Percentiles rank a stretch among this genome's conserved stretches.
Evolutionary conservation across 2,113 vertebrate genomes (phyloP).

Genomic region (Circaetus cinerascens): DNA sequence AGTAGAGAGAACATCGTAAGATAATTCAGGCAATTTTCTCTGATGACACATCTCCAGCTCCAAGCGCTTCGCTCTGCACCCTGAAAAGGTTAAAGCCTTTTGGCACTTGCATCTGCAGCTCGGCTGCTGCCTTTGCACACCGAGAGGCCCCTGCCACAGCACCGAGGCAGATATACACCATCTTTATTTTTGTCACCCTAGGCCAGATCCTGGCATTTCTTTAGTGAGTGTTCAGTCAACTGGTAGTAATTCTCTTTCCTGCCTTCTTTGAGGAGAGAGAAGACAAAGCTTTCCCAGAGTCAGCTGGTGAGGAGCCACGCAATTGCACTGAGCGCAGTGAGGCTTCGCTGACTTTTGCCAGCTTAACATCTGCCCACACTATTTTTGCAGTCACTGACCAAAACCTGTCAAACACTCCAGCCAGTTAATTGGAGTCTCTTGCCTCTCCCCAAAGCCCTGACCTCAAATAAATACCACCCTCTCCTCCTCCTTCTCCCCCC

Average conservation of each 20-base stretch:
- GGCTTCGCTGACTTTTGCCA: not conserved
- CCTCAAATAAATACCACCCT: not conserved
- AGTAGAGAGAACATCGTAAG: not conserved
- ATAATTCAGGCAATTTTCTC: constrained; percentile 24
- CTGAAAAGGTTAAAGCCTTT: constrained; percentile 16
- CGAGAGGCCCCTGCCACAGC: not conserved
- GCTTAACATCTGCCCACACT: not conserved
- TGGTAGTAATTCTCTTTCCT: not conserved
- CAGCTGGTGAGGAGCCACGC: not conserved
- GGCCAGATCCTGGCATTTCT: not conserved
- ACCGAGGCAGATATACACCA: not conserved
- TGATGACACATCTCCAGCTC: constrained; percentile 24
- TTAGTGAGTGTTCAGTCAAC: not conserved
- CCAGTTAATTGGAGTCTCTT: not conserved
- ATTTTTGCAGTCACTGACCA: not conserved
- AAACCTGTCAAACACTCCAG: not conserved
- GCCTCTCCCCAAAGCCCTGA: not conserved
- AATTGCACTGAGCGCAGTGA: not conserved
- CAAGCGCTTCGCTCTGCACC: not conserved
- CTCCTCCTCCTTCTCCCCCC: not conserved
- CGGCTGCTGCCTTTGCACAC: not conserved
- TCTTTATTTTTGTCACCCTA: not conserved
- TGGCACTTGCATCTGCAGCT: not conserved
- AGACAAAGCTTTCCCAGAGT: not conserved
- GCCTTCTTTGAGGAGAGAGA: not conserved